These are phyloP conservation scores for Acronicta psi DNA, from an alignment of 2,888 invertebrate genomes.

Conservation along the genomic window DNA sequence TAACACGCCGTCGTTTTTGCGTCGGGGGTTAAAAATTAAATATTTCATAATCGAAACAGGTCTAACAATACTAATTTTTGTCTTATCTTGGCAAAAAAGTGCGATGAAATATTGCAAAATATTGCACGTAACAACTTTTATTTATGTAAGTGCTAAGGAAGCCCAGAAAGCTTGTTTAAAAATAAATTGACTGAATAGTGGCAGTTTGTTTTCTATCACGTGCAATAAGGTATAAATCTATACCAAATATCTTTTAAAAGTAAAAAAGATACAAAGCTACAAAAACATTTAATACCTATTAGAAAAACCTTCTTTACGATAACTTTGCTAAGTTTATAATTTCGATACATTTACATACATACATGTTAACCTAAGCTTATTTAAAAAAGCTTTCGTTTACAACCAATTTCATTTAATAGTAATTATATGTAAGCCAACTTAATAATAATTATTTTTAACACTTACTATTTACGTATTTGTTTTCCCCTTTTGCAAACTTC, in stretches of 20 bases:
- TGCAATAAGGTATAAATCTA: constrained; percentile 9
- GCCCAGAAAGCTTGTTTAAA: constrained; percentile 7
- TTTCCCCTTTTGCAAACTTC: constrained; percentile 82
- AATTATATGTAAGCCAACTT: constrained; percentile 44
- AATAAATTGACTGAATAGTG: constrained; percentile 25
- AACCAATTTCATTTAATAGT: constrained; percentile 43
- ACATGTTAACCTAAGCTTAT: constrained; percentile 35
- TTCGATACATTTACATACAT: constrained; percentile 30
- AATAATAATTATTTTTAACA: constrained; percentile 64
- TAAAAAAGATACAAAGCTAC: constrained; percentile 38
- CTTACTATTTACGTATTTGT: constrained; percentile 84
- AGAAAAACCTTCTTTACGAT: constrained; percentile 24
- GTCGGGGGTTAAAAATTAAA: no score
- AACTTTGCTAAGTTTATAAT: constrained; percentile 3
- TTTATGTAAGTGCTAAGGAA: no score
- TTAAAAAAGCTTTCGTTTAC: constrained; percentile 50
- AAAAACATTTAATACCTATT: constrained; percentile 26
- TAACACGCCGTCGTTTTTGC: no score
- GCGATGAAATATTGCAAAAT: no score
- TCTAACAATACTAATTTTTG: no score
- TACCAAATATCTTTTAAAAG: background rate
- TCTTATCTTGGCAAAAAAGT: no score
- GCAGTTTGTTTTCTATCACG: constrained; percentile 44
- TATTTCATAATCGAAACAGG: no score
- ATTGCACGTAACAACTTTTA: background rate